These are phyloP conservation scores for Rotaria socialis DNA, from an alignment of 2,888 invertebrate genomes.

Conservation along the genomic window DNA sequence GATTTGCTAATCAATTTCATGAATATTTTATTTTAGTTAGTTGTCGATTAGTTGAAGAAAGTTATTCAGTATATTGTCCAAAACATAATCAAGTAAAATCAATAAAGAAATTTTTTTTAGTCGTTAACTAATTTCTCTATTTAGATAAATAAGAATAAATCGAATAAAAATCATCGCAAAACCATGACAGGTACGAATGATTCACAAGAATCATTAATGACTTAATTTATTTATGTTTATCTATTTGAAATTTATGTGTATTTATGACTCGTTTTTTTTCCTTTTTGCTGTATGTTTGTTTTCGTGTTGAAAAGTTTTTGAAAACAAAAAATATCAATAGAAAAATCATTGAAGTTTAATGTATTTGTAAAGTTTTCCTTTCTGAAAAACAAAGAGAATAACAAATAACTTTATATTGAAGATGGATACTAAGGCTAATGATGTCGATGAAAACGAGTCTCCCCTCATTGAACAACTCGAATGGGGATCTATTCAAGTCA, in stretches of 20 bases:
- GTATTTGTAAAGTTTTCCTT: not conserved
- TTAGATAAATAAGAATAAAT: slow-evolving; percentile 2
- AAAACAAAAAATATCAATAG: not conserved
- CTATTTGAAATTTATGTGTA: not conserved
- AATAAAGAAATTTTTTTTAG: not conserved
- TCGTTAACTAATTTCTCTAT: not conserved
- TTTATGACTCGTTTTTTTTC: not conserved
- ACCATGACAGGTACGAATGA: not conserved
- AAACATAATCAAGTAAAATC: slow-evolving; percentile 21
- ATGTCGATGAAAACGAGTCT: not conserved
- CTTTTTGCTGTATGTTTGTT: not conserved
- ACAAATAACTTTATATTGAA: not conserved
- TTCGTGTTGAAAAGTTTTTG: not conserved
- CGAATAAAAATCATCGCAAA: not conserved
- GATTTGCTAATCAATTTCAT: not conserved
- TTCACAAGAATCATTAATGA: not conserved
- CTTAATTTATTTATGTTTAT: not conserved
- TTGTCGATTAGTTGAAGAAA: slow-evolving; percentile 33
- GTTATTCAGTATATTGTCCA: slow-evolving; percentile 22
- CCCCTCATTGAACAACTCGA: not conserved
- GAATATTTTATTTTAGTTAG: not conserved
- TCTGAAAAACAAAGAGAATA: not conserved
- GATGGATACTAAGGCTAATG: not conserved
- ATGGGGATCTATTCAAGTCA: not conserved
- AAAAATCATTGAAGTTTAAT: not conserved